These are phyloP conservation scores for Lucilia cuprina DNA, from an alignment of 1,140 invertebrate species.

Conservation along the genomic window DNA sequence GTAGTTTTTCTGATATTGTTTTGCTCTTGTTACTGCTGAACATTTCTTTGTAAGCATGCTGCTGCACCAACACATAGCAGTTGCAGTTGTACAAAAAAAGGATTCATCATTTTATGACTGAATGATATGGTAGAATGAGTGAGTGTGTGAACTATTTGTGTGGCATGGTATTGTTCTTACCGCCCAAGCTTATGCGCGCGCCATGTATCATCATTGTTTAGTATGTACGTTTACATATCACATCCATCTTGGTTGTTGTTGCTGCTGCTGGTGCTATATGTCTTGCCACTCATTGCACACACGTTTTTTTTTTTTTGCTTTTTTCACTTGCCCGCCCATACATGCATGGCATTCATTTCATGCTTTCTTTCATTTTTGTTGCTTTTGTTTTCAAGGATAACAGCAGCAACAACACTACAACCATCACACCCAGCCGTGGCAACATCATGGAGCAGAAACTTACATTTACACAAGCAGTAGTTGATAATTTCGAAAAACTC, in stretches of 20 bases:
- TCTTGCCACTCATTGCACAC: slow-evolving; percentile 47
- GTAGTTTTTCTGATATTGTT: background rate
- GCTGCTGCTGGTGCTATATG: slow-evolving; percentile 46
- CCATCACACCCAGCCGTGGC: background rate
- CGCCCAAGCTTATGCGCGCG: slow-evolving; percentile 47
- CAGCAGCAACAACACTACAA: background rate
- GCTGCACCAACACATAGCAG: background rate
- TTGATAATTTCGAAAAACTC: background rate
- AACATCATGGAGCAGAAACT: background rate
- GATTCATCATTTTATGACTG: background rate
- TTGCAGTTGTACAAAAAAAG: background rate
- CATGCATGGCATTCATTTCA: background rate
- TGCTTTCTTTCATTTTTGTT: background rate
- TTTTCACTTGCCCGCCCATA: background rate
- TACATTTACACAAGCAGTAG: background rate
- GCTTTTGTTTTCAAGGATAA: background rate
- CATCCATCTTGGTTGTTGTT: slow-evolving; percentile 33
- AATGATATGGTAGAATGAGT: background rate
- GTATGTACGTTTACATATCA: slow-evolving; percentile 36
- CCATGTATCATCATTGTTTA: slow-evolving; percentile 57
- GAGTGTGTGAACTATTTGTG: background rate
- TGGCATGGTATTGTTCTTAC: slow-evolving; percentile 21
- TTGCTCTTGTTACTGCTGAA: background rate
- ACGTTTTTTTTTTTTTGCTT: background rate
- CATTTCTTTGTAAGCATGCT: background rate